These are phyloP conservation scores for Euplagia quadripunctaria DNA, from an alignment of 2,888 invertebrate species.

Conservation along the genomic window DNA sequence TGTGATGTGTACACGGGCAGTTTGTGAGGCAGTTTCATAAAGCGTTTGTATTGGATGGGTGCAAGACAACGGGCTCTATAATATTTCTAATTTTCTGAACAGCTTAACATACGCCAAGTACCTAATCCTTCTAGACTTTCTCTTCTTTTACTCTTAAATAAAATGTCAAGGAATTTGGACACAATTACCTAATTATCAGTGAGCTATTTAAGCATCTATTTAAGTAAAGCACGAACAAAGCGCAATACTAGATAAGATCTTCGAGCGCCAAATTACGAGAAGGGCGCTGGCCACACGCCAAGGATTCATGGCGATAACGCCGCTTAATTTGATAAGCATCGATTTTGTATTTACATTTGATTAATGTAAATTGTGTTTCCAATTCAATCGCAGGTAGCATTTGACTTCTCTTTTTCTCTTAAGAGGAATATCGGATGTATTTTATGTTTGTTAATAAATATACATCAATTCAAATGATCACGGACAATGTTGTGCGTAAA, in stretches of 20 bases:
- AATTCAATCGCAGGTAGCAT: slow-evolving; percentile 8
- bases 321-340: slow-evolving; percentile 44
- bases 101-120: too few species aligned
- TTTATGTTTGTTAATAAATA: background rate
- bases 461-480: background rate
- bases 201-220: slow-evolving; percentile 15
- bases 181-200: background rate
- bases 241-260: slow-evolving; percentile 47
- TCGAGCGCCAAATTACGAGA: slow-evolving; percentile 41
- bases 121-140: background rate
- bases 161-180: background rate
- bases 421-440: background rate
- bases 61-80: too few species aligned
- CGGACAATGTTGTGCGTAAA: too few species aligned
- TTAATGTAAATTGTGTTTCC: slow-evolving; percentile 31
- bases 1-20: too few species aligned
- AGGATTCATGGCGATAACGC: slow-evolving; percentile 28
- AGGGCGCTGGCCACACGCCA: slow-evolving; percentile 34
- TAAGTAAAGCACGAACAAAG: slow-evolving; percentile 32
- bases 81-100: too few species aligned
- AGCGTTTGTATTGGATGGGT: too few species aligned
- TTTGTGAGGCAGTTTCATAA: too few species aligned
- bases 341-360: slow-evolving; percentile 38
- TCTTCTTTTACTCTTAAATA: background rate
- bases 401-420: background rate